phyloP scores from a whole-genome alignment of 2,113 vertebrate genomes.

The Vanacampus margaritifer region DNA sequence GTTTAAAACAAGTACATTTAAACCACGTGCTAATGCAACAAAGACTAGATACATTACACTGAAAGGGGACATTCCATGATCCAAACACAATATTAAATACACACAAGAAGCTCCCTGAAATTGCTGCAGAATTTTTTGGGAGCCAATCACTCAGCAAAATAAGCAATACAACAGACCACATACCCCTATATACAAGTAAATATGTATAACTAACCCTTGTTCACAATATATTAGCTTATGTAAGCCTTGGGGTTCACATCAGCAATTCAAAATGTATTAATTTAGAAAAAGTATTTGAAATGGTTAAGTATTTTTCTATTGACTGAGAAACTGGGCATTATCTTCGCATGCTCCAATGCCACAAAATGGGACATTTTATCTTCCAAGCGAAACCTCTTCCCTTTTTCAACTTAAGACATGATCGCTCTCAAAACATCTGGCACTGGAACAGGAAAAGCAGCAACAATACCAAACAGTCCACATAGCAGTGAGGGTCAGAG shows the following conservation, averaged over 20 bases:
- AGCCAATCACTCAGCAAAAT: neutral
- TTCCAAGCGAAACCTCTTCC: neutral
- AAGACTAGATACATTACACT: neutral
- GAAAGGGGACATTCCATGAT: neutral
- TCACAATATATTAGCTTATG: neutral
- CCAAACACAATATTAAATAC: neutral
- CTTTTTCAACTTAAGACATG: neutral
- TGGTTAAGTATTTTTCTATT: constrained; percentile 3
- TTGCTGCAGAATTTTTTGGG: neutral
- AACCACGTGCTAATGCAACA: neutral
- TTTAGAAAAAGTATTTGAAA: neutral
- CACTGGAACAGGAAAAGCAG: constrained; percentile 21
- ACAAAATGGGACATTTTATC: constrained; percentile 31
- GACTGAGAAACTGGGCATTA: constrained; percentile 22
- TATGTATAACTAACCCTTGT: neutral
- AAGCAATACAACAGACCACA: neutral
- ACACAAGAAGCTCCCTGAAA: neutral
- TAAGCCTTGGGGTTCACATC: neutral
- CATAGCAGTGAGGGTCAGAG: constrained; percentile 17
- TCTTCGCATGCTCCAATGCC: constrained; percentile 17
- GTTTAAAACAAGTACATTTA: neutral
- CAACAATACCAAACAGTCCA: constrained; percentile 6
- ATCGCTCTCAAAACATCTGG: neutral
- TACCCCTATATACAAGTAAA: neutral
- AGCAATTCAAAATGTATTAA: neutral